Evolutionary conservation across 2,888 invertebrate genomes (phyloP).

Genomic region (Mythimna pallens): DNA sequence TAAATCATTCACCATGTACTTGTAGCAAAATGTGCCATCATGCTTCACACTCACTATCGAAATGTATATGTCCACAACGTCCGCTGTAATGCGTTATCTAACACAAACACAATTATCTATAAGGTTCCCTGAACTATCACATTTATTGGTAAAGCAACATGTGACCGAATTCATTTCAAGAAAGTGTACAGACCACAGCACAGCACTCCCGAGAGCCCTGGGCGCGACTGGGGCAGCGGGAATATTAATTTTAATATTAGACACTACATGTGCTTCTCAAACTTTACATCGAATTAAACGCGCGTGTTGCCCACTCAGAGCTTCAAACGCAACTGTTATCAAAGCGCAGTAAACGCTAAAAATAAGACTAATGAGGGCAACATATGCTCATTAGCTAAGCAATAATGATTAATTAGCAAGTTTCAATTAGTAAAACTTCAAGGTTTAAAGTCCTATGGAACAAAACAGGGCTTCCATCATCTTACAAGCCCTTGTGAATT

Average conservation of each 20-base stretch:
- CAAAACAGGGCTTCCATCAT: slow-evolving; percentile 49
- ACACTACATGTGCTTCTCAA: slow-evolving; percentile 82
- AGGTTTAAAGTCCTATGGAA: slow-evolving; percentile 67
- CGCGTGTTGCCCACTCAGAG: slow-evolving; percentile 58
- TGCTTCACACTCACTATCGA: slow-evolving; percentile 68
- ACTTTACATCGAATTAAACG: slow-evolving; percentile 66
- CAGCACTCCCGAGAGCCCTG: slow-evolving; percentile 82
- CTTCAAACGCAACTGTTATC: slow-evolving; percentile 62
- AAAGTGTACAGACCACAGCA: slow-evolving; percentile 72
- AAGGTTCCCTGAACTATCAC: slow-evolving; percentile 76
- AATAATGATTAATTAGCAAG: slow-evolving; percentile 73
- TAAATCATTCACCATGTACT: slow-evolving; percentile 75
- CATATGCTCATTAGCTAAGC: slow-evolving; percentile 72
- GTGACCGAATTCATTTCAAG: slow-evolving; percentile 82
- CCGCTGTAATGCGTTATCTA: slow-evolving; percentile 79
- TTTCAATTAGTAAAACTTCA: slow-evolving; percentile 70
- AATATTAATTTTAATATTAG: slow-evolving; percentile 90
- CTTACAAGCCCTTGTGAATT: slow-evolving; percentile 54
- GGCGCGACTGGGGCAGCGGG: slow-evolving; percentile 87
- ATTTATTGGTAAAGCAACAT: slow-evolving; percentile 77
- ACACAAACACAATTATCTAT: slow-evolving; percentile 85
- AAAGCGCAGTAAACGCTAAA: slow-evolving; percentile 58
- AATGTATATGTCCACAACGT: slow-evolving; percentile 70
- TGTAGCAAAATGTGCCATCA: slow-evolving; percentile 69
- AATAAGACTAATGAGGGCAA: slow-evolving; percentile 67